Conservation (phyloP, 2,113 vertebrate genomes). For the Reinhardtius hippoglossoides region DNA sequence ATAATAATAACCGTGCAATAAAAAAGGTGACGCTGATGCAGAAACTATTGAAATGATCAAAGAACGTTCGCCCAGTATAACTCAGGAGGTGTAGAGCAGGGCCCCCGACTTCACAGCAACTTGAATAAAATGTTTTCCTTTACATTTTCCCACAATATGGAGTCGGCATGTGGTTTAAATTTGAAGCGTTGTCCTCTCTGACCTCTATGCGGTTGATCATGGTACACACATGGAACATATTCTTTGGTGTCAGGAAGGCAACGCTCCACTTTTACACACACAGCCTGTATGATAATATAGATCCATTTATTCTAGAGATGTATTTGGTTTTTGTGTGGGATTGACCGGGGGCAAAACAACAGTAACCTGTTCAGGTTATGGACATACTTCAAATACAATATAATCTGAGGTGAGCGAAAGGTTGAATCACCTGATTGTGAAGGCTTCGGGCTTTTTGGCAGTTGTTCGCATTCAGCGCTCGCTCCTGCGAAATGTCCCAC, state of each 20-base stretch:
- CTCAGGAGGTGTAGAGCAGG: not conserved
- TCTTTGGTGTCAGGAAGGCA: conserved; percentile 44
- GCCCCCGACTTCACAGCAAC: not conserved
- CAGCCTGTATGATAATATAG: not conserved
- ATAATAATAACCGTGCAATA: not conserved
- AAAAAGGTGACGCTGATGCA: not conserved
- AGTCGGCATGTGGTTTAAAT: conserved; percentile 79
- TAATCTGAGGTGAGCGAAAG: not conserved
- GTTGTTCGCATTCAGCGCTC: not conserved
- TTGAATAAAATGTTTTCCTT: conserved; percentile 5
- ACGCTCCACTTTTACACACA: conserved; percentile 14
- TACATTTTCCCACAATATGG: conserved; percentile 19
- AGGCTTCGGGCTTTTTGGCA: not conserved
- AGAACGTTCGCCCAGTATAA: not conserved
- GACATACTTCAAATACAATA: not conserved
- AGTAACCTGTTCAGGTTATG: not conserved
- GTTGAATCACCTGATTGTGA: conserved; percentile 54
- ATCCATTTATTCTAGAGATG: not conserved
- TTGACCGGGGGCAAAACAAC: not conserved
- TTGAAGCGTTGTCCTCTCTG: conserved; percentile 48
- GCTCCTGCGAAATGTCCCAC: conserved; percentile 32
- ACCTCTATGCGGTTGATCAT: conserved; percentile 56
- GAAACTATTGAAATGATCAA: not conserved
- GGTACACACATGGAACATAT: conserved; percentile 74
- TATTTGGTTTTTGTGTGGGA: not conserved